These are phyloP conservation scores for Pelobates fuscus DNA, from an alignment of 2,113 vertebrate genomes.

Conservation along the genomic window DNA sequence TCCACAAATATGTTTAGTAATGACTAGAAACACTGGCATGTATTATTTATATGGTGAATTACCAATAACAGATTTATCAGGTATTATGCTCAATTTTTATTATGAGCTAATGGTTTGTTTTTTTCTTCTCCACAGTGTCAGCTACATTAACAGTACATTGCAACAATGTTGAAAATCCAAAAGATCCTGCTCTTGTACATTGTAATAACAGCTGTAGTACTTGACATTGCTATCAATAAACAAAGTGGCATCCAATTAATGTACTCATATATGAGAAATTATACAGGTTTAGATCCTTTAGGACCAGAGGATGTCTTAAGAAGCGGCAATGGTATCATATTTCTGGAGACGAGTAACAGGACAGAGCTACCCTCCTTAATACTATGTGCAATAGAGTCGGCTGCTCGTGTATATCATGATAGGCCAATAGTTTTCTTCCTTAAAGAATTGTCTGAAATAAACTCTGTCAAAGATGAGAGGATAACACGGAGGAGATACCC, in stretches of 20 bases:
- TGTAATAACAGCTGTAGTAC: not conserved
- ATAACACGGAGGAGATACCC: slow-evolving; percentile 58
- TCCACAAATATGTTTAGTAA: too few relatives aligned
- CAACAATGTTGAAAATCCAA: not conserved
- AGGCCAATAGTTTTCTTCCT: slow-evolving; percentile 66
- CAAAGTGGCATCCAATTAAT: not conserved
- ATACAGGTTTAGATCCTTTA: too few relatives aligned
- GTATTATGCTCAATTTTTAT: too few relatives aligned
- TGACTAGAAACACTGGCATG: too few relatives aligned
- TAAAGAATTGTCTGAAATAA: slow-evolving; percentile 60
- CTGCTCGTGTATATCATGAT: slow-evolving; percentile 64
- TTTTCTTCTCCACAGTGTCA: not conserved
- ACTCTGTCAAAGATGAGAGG: slow-evolving; percentile 37
- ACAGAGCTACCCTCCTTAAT: slow-evolving; percentile 61
- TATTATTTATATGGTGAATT: too few relatives aligned
- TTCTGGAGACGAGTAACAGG: slow-evolving; percentile 69
- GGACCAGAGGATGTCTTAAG: slow-evolving; percentile 36
- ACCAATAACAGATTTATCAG: too few relatives aligned
- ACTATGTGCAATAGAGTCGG: slow-evolving; percentile 72
- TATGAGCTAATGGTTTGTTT: too few relatives aligned
- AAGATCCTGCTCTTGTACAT: not conserved
- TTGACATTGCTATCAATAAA: not conserved
- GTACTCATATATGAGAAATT: too few relatives aligned
- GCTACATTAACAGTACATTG: not conserved
- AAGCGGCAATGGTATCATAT: slow-evolving; percentile 61